phyloP scores from a whole-genome alignment of 2,797 vertebrate species.

The Nasua narica region DNA sequence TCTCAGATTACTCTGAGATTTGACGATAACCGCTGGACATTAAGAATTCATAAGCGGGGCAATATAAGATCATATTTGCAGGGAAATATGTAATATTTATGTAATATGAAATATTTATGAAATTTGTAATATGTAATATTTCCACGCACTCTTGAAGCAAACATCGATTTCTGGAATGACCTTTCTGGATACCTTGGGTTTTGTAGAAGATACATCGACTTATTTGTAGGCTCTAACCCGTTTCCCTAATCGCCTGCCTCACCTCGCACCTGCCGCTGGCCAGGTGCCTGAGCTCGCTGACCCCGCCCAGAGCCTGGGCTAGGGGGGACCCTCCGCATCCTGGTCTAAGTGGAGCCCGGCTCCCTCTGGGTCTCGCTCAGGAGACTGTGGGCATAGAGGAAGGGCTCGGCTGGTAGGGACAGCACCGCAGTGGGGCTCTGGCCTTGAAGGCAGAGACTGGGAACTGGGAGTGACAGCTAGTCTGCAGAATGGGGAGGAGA shows the following conservation, averaged over 20 bases:
- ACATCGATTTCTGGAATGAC: not conserved
- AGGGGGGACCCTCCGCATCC: not conserved
- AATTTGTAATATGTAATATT: too few species aligned
- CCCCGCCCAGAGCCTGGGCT: too few species aligned
- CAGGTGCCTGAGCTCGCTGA: accelerated
- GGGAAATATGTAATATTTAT: not conserved
- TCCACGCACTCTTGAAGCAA: not conserved
- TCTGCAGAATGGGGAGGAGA: not conserved
- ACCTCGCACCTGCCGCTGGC: not conserved
- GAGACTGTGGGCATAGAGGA: accelerated
- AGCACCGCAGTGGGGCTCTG: too few species aligned
- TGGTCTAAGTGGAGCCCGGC: accelerated
- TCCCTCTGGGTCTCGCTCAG: not conserved
- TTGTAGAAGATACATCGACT: accelerated
- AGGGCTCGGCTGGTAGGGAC: not conserved
- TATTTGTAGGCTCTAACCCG: accelerated
- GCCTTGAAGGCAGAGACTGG: not conserved
- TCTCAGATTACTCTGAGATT: too few species aligned
- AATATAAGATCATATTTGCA: not conserved
- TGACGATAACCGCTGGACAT: too few species aligned
- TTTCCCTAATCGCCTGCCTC: not conserved
- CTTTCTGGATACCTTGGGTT: not conserved
- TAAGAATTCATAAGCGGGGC: not conserved
- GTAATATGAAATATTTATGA: too few species aligned
- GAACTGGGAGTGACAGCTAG: accelerated